Evolutionary conservation across 1,140 invertebrate species (phyloP), one percentile per base, ranked within the genome.

Genomic region (Microplitis mediator): DNA sequence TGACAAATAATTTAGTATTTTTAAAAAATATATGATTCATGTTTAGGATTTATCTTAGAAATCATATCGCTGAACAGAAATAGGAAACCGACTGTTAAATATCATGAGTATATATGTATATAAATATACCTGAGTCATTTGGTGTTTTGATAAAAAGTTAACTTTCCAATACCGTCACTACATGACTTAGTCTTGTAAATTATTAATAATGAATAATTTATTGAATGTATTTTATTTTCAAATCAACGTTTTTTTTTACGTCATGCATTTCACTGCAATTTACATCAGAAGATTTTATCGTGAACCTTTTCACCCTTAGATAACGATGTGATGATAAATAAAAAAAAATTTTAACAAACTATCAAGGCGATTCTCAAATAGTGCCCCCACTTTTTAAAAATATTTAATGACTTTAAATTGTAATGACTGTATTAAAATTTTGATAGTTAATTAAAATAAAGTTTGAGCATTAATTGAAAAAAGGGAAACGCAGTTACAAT

Each of bases 301-400:
- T 67, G 36, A 72, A 72, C 64, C 71, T 72, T 72, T 50, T 72
- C 54, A 72, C 63, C 64, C 64, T 72, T 72, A 32, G 56, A 58
- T 58, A 58, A 58, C 2, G 23, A 58, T 58, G 9, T 66, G 16
- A 39, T 16, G 8, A 64, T 64, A 45, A 11, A 13, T 13, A 64
- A n/a, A 64, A 23, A 8, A 64, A n/a, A 4, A 64, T n/a, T n/a
- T n/a, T n/a, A n/a, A n/a, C n/a, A n/a, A n/a, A n/a, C n/a, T n/a
- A n/a, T n/a, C n/a, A n/a, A n/a, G n/a, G n/a, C n/a, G n/a, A n/a
- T n/a, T n/a, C n/a, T n/a, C n/a, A n/a, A n/a, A n/a, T n/a, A n/a
- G n/a, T n/a, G n/a, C n/a, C n/a, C n/a, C n/a, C n/a, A n/a, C n/a
- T n/a, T n/a, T n/a, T n/a, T n/a, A n/a, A n/a, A n/a, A n/a, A n/a